Conservation (phyloP, 2,797 vertebrate species). For the Cyprinella venusta region DNA sequence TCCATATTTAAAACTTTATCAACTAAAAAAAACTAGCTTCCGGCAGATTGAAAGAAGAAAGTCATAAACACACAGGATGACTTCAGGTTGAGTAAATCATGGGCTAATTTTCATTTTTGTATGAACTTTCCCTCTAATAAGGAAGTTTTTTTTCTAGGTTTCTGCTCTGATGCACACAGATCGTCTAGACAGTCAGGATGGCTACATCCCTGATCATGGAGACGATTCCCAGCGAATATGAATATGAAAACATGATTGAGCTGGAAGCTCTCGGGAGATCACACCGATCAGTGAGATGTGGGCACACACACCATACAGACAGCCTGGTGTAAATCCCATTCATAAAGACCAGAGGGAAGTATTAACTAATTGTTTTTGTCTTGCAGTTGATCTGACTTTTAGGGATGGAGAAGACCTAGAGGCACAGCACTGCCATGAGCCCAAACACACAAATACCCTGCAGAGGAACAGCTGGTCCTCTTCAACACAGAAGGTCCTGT, state of each 20-base stretch:
- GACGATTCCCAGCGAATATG: background rate
- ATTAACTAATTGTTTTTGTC: background rate
- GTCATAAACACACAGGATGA: no score
- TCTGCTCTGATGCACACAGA: background rate
- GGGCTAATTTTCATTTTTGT: no score
- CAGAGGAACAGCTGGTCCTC: constrained; percentile 59
- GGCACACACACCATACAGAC: background rate
- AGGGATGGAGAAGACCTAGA: background rate
- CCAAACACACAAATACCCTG: background rate
- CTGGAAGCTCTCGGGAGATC: background rate
- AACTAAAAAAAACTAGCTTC: no score
- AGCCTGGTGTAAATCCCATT: no score
- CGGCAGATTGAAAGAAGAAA: no score
- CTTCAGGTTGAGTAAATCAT: no score
- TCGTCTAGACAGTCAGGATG: background rate
- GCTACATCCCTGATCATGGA: background rate
- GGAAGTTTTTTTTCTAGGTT: background rate
- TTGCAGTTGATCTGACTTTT: constrained; percentile 3
- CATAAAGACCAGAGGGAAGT: background rate
- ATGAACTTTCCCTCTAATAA: no score
- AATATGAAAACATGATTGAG: background rate
- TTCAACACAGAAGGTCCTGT: constrained; percentile 76
- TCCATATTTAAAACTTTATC: no score
- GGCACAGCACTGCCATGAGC: background rate
- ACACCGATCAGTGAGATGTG: background rate